Base-by-base conservation (phyloP, 2,888 invertebrate species). In the Perithous albicinctus region DNA sequence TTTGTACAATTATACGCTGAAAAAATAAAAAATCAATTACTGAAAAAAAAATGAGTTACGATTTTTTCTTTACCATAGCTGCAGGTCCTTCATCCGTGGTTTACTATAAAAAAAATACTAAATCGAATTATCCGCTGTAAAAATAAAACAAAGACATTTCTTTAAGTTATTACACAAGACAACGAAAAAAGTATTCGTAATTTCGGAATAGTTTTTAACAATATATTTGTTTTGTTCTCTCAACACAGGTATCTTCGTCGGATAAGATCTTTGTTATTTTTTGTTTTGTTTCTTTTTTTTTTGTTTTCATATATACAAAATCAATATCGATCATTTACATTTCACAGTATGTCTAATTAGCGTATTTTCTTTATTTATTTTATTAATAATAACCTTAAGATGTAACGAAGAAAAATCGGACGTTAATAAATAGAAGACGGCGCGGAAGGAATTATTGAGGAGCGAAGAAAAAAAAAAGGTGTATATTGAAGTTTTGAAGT, bases 261-360 rank as follows among this genome's bases (percentile, higher is more conserved):
- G 67, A 73, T 67, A 81, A 77, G 77, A 77, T 77, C 15, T 80
- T 76, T 72, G 48, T 67, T 64, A n/a, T 12, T 43, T 64, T 59
- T 18, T 1, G 5, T 59, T 59, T 18, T 41, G 23, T 63, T 5
- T 41, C 8, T 32, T 18, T 26, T 15, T 23, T 54, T 48, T 18
- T 15, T 23, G 38, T 48, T 18, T 38, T 59, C 72, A 67, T 81
- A 81, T 81, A 81, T 81, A 81, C 81, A 81, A 81, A 81, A 81
- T 73, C 54, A 81, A 81, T 81, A 81, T 81, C 63, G 77, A 77
- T 77, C 73, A 81, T 77, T 81, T 81, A 81, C 80, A 80, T 20
- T 70, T 80, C 46, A 80, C 80, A 67, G 43, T 77, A 54, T 46
- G 67, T 38, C 81, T 81, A 78, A 64, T 69, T 69, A 77, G 81